Percentiles rank a stretch among this genome's conserved stretches.
phyloP scores from a whole-genome alignment of 2,797 vertebrate species.

The Protonibea diacanthus region DNA sequence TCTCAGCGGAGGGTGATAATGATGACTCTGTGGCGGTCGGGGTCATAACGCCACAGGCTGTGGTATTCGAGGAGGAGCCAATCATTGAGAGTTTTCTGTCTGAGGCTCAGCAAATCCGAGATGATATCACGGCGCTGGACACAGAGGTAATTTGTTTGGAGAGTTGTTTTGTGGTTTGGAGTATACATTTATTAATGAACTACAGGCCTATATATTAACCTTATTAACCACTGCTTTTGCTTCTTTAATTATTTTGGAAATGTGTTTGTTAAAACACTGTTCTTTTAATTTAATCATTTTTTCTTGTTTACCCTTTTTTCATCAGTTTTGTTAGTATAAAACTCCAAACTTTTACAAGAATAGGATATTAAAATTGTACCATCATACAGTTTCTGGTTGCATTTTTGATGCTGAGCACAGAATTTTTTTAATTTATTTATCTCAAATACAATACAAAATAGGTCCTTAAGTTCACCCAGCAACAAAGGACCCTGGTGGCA shows the following conservation, averaged over 20 bases:
- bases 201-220: neutral
- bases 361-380: neutral
- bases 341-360: neutral
- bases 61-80: slow-evolving; percentile 93
- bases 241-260: neutral
- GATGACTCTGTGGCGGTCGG: slow-evolving; percentile 78
- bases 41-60: slow-evolving; percentile 85
- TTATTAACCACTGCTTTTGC: neutral
- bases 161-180: neutral
- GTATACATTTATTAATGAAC: neutral
- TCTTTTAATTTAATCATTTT: neutral
- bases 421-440: neutral
- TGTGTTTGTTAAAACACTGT: neutral
- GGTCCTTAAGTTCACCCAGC: slow-evolving; percentile 88
- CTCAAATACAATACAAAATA: slow-evolving; percentile 50
- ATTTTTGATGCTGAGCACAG: neutral
- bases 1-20: slow-evolving; percentile 71
- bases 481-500: slow-evolving; percentile 91
- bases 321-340: neutral
- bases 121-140: slow-evolving; percentile 87
- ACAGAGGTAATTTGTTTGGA: slow-evolving; percentile 80
- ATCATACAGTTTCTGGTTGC: neutral
- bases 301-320: neutral
- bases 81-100: slow-evolving; percentile 89
- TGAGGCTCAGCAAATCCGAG: slow-evolving; percentile 89